These are phyloP conservation scores for Gorsachius magnificus DNA, from an alignment of 2,797 vertebrate genomes.

Conservation along the genomic window DNA sequence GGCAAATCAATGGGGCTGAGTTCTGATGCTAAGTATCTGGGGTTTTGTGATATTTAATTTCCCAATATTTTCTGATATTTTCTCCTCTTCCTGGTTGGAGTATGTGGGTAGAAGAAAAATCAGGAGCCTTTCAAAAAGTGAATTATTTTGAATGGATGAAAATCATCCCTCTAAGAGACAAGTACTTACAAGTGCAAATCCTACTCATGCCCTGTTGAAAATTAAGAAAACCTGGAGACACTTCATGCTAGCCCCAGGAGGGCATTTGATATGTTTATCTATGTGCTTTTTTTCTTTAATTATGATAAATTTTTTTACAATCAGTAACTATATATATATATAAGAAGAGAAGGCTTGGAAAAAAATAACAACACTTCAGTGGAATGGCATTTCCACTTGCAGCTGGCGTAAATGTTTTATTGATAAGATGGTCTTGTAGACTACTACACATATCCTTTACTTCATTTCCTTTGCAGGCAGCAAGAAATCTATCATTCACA, in stretches of 20 bases:
- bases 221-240: neutral
- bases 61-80: neutral
- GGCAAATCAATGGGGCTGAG: neutral
- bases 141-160: neutral
- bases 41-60: neutral
- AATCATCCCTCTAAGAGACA: neutral
- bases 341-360: neutral
- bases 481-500: neutral
- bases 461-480: slow-evolving; percentile 1
- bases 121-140: neutral
- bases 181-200: neutral
- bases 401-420: slow-evolving; percentile 5
- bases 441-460: neutral
- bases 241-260: neutral
- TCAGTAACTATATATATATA: neutral
- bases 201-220: neutral
- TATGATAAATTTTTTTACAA: neutral
- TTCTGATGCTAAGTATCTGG: neutral
- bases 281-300: neutral
- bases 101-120: neutral
- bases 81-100: neutral
- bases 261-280: neutral
- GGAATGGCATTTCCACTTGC: neutral
- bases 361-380: neutral
- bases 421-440: slow-evolving; percentile 12